These are phyloP conservation scores for Silurus aristotelis DNA, from an alignment of 2,797 vertebrate genomes.

Conservation along the genomic window DNA sequence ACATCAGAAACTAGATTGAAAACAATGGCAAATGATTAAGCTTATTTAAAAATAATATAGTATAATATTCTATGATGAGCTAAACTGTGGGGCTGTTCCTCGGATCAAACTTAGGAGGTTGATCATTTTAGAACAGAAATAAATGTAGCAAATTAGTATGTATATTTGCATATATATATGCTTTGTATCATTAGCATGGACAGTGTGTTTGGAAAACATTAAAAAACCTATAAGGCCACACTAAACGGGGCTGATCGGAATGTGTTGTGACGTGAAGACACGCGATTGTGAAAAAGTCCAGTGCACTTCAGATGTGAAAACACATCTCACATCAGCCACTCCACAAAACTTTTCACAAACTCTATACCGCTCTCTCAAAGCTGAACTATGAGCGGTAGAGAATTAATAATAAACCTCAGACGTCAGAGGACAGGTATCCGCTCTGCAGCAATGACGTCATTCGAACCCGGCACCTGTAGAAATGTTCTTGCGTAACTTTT, in stretches of 20 bases:
- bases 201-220: background rate
- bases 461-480: slow-evolving; percentile 32
- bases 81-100: background rate
- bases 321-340: background rate
- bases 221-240: background rate
- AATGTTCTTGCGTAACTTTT: slow-evolving; percentile 26
- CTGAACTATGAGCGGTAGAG: background rate
- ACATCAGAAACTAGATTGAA: background rate
- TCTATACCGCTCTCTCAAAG: no score
- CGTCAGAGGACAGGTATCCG: background rate
- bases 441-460: slow-evolving; percentile 1
- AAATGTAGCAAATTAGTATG: background rate
- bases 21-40: background rate
- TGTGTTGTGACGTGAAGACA: background rate
- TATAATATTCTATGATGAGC: background rate
- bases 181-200: background rate
- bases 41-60: background rate
- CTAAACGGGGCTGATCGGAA: background rate
- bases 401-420: background rate
- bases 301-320: background rate
- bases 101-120: background rate
- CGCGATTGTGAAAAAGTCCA: background rate
- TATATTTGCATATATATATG: background rate
- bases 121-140: background rate
- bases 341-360: background rate